A percentile compares a stretch with the other conserved stretches of the same genome.
These are phyloP conservation scores for Orthosia gracilis DNA, from an alignment of 2,888 invertebrate genomes.

Conservation along the genomic window DNA sequence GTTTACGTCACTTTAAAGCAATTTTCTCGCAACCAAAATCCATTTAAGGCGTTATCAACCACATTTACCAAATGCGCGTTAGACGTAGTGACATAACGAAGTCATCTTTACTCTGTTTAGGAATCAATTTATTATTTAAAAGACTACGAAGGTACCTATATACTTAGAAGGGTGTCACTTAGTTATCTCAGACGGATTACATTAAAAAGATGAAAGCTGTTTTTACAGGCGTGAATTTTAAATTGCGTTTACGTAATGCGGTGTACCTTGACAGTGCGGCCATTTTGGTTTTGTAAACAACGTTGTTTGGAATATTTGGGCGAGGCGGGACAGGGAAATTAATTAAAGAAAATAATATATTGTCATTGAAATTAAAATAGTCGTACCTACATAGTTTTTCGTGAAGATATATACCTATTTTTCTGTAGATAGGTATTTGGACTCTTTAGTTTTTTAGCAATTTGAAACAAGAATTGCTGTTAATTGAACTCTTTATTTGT, in stretches of 20 bases:
- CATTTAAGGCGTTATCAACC: constrained; percentile 41
- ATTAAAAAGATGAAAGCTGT: constrained; percentile 85
- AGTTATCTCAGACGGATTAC: constrained; percentile 79
- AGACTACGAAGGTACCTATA: constrained; percentile 59
- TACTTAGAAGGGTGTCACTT: constrained; percentile 75
- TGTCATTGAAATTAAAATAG: constrained; percentile 21
- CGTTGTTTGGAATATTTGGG: constrained; percentile 42
- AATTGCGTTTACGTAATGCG: constrained; percentile 78
- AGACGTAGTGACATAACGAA: constrained; percentile 43
- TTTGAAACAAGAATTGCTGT: neutral
- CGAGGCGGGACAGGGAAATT: constrained; percentile 28
- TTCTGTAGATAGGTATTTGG: neutral
- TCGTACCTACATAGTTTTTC: neutral
- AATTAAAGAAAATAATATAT: constrained; percentile 54
- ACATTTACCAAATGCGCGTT: constrained; percentile 40
- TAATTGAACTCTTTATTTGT: too few relatives aligned
- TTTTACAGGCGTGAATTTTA: constrained; percentile 86
- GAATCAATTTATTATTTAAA: constrained; percentile 69
- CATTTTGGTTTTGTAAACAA: constrained; percentile 64
- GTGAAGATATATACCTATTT: neutral
- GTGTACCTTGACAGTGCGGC: constrained; percentile 59
- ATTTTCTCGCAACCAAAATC: constrained; percentile 36
- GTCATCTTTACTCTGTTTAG: constrained; percentile 53
- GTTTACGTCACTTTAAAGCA: constrained; percentile 19
- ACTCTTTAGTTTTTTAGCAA: neutral